phyloP scores from a whole-genome alignment of 1,140 invertebrate genomes.

The Caenorhabditis remanei region DNA sequence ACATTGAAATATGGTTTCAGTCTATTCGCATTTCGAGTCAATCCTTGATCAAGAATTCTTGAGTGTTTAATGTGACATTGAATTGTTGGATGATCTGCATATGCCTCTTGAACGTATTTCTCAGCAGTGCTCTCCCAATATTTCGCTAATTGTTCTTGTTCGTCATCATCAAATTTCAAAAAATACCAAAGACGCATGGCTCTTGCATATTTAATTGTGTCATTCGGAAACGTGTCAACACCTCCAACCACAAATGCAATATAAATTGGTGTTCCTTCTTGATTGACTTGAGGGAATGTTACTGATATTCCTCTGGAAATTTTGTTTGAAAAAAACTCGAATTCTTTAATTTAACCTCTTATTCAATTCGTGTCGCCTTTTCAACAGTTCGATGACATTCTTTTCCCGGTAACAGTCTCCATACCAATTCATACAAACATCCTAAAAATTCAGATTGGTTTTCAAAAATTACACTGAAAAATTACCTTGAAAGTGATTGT shows the following conservation, averaged over 20 bases:
- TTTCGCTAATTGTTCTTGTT: constrained; percentile 70
- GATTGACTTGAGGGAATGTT: constrained; percentile 75
- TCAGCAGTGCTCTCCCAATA: constrained; percentile 74
- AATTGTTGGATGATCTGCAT: constrained; percentile 71
- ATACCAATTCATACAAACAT: constrained; percentile 77
- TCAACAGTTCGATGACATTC: constrained; percentile 73
- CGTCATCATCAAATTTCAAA: constrained; percentile 74
- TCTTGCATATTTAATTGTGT: constrained; percentile 73
- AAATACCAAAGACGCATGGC: constrained; percentile 77
- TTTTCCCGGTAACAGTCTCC: constrained; percentile 76
- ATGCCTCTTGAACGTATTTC: constrained; percentile 69
- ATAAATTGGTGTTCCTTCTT: constrained; percentile 75
- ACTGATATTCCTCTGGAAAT: constrained; percentile 72
- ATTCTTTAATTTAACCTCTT: neutral
- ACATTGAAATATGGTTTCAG: constrained; percentile 77
- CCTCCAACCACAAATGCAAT: constrained; percentile 77
- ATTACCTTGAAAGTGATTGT: constrained; percentile 68
- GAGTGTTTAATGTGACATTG: constrained; percentile 77
- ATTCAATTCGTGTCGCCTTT: constrained; percentile 70
- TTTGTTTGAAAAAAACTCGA: neutral
- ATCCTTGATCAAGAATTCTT: constrained; percentile 74
- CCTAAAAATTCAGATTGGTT: constrained; percentile 65
- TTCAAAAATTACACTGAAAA: neutral
- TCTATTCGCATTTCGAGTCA: constrained; percentile 76
- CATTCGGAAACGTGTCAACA: constrained; percentile 74